A percentile compares a stretch with the other conserved stretches of the same genome.
Conservation (phyloP, 2,888 invertebrate species). For the Drosophila ezoana region DNA sequence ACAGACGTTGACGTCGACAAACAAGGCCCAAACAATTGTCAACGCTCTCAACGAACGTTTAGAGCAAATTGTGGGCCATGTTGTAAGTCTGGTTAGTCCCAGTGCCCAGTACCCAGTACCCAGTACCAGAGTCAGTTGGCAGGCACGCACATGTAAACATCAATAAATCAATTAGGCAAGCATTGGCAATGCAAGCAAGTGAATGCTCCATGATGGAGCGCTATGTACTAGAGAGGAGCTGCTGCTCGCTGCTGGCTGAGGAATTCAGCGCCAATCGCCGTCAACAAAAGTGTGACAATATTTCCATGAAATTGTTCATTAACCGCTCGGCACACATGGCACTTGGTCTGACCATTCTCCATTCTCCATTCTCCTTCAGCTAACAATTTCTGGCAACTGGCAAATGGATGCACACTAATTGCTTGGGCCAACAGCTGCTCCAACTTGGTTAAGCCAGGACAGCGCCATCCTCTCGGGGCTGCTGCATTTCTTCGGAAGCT, state of each 20-base stretch:
- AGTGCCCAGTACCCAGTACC: constrained; percentile 8
- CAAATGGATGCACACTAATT: constrained; percentile 63
- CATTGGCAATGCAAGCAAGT: constrained; percentile 72
- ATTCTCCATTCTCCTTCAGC: constrained; percentile 12
- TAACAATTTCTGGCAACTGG: constrained; percentile 66
- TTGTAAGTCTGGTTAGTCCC: constrained; percentile 60
- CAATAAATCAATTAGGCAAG: constrained; percentile 84
- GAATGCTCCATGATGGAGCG: constrained; percentile 47
- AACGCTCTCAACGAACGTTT: constrained; percentile 77
- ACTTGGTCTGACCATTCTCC: constrained; percentile 51
- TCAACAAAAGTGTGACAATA: constrained; percentile 79
- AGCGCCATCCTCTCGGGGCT: constrained; percentile 51
- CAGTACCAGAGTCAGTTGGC: constrained; percentile 37
- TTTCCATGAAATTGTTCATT: constrained; percentile 80
- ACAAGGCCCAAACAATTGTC: constrained; percentile 80
- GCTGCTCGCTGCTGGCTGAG: constrained; percentile 33
- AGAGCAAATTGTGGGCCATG: constrained; percentile 78
- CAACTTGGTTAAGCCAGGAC: constrained; percentile 19
- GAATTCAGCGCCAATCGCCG: constrained; percentile 73
- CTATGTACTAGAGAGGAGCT: constrained; percentile 22
- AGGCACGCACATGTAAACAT: constrained; percentile 83
- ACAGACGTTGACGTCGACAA: constrained; percentile 60
- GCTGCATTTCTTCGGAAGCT: constrained; percentile 79
- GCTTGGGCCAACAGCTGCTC: constrained; percentile 61
- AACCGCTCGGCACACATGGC: constrained; percentile 80